Evolutionary conservation across 2,797 vertebrate species (phyloP), one percentile per base, ranked within the genome.

Genomic region (Hypotaenidia okinawae): DNA sequence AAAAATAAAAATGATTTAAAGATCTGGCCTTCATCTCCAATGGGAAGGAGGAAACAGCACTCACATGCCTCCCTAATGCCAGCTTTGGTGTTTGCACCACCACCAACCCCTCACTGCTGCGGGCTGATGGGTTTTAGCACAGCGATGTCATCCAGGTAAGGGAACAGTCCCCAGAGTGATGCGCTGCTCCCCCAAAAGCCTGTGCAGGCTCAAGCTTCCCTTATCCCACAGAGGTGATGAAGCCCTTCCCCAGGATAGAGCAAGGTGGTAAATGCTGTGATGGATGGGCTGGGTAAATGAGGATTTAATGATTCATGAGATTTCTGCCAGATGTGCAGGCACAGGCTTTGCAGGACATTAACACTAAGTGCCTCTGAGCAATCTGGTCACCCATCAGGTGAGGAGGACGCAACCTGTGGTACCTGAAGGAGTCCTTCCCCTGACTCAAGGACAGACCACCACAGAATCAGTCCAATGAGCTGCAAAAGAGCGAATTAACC

Each of bases 371-470:
- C 33, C 47, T 58, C 59, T 35, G 45, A 81, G 77, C 32, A 35
- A 8, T 24, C 33, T 8, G 78, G 12, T 67, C 1, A 2, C 22
- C 39, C 4, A 1, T 37, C 49, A 15, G 30, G 27, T 47, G 72
- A 74, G 43, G 49, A 63, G 30, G 16, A 68, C 0, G 4, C 32
- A 33, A 17, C 63, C 73, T 54, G 23, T 59, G 76, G 51, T 10
- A 27, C 27, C 10, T 0, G 0, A 47, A 10, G 0, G 2, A 27
- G 27, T 27, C 41, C 37, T 57, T 68, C 52, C 28, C 1, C 0
- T 16, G 66, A 25, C 64, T 51, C 2, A 2, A 73, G 49, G 59
- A 68, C 49, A 11, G 66, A 23, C 37, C 54, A 52, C 21, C 45
- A 15, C 16, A 37, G 25, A 32, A 41, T 14, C 47, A 16, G 21